phyloP scores from a whole-genome alignment of 2,797 vertebrate genomes.

The Amblyraja radiata region DNA sequence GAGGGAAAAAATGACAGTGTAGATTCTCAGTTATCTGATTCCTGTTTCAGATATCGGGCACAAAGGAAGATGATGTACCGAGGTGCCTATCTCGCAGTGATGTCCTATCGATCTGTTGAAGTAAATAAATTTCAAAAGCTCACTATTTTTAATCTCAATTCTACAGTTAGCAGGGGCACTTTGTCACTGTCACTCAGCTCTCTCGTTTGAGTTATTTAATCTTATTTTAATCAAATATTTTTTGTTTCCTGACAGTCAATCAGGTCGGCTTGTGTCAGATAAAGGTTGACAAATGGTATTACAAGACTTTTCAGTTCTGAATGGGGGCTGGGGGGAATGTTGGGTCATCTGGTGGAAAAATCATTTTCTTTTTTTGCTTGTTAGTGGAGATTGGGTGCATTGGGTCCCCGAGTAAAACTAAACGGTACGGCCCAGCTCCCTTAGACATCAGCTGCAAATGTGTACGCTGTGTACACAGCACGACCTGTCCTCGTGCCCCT shows the following conservation, averaged over 20 bases:
- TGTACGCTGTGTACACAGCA: background rate
- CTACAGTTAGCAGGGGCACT: background rate
- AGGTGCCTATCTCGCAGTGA: background rate
- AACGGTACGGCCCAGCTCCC: background rate
- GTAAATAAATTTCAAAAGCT: constrained; percentile 35
- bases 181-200: constrained; percentile 15
- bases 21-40: constrained; percentile 2
- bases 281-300: constrained; percentile 16
- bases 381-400: background rate
- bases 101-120: constrained; percentile 27
- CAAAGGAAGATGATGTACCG: background rate
- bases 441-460: background rate
- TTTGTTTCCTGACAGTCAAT: constrained; percentile 24
- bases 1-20: background rate
- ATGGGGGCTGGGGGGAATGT: background rate
- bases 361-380: background rate
- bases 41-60: background rate
- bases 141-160: constrained; percentile 32
- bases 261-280: background rate
- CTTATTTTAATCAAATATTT: constrained; percentile 38
- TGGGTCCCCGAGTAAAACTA: background rate
- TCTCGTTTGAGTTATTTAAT: constrained; percentile 33
- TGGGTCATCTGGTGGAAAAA: background rate
- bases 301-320: background rate
- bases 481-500: background rate